Conservation (phyloP, 2,888 invertebrate species). For the Salpingus planirostris region DNA sequence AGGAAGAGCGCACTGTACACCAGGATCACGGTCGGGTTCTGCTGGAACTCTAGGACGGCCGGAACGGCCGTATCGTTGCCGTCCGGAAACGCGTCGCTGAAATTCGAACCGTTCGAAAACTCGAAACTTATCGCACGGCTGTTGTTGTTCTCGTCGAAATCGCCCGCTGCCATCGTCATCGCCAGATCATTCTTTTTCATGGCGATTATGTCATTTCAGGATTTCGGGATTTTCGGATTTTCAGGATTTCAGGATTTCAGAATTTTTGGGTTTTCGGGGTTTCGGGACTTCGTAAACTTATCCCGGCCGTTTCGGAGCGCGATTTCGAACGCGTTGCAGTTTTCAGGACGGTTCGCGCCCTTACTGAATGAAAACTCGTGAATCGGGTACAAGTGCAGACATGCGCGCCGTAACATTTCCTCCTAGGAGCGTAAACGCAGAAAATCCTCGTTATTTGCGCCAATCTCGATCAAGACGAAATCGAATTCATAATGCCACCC, state of each 20-base stretch:
- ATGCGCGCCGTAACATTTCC: too few relatives aligned
- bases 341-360: constrained; percentile 8
- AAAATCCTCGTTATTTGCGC: too few relatives aligned
- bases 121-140: constrained; percentile 7
- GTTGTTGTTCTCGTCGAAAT: constrained; percentile 6
- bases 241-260: not conserved
- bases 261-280: constrained; percentile 1
- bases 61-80: constrained; percentile 6
- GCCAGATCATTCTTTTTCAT: not conserved
- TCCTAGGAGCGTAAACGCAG: too few relatives aligned
- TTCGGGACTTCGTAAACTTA: not conserved
- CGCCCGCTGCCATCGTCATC: constrained; percentile 9
- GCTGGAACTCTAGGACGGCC: constrained; percentile 8
- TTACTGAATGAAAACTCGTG: constrained; percentile 11
- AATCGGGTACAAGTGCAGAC: too few relatives aligned
- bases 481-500: too few relatives aligned
- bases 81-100: too few relatives aligned
- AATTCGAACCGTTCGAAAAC: constrained; percentile 4
- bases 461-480: too few relatives aligned
- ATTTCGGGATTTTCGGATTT: not conserved
- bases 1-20: constrained; percentile 56
- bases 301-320: constrained; percentile 6
- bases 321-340: too few relatives aligned
- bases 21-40: constrained; percentile 38
- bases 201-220: not conserved